Evolutionary conservation across 2,113 vertebrate genomes (phyloP).

Genomic region (Brachypteracias leptosomus): DNA sequence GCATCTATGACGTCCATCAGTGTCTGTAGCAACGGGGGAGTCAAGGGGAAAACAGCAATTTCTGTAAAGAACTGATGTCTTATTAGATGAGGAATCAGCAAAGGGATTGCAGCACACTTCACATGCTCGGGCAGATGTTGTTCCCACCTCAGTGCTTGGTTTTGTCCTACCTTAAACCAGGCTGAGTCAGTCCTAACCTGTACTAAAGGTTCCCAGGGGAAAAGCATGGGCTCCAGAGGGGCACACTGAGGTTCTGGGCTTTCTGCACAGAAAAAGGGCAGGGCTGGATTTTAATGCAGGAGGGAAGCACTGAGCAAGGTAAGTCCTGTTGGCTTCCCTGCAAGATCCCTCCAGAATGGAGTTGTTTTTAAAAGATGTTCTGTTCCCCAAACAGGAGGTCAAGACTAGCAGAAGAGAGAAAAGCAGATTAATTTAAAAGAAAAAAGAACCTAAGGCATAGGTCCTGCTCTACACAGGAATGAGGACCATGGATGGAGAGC

Average conservation of each 20-base stretch:
- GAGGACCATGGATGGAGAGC: not conserved
- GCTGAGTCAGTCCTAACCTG: not conserved
- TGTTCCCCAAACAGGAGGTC: not conserved
- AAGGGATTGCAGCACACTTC: not conserved
- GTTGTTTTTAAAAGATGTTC: not conserved
- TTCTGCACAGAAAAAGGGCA: too few relatives aligned
- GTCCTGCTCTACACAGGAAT: not conserved
- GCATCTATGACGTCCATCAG: not conserved
- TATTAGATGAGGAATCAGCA: not conserved
- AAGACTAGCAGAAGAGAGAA: not conserved
- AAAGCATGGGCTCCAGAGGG: not conserved
- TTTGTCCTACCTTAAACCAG: not conserved
- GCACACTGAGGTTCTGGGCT: too few relatives aligned
- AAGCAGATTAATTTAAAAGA: not conserved
- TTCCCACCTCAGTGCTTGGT: not conserved
- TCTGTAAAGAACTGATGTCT: rapidly evolving
- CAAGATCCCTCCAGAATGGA: not conserved
- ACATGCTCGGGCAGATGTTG: not conserved
- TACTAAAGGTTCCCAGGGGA: not conserved
- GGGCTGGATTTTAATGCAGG: too few relatives aligned
- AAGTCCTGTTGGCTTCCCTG: too few relatives aligned
- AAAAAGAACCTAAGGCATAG: not conserved
- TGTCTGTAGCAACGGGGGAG: not conserved
- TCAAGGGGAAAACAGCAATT: not conserved
- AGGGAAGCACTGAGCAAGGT: too few relatives aligned